These are phyloP conservation scores for Pectinophora gossypiella DNA, from an alignment of 1,140 invertebrate species.

Conservation along the genomic window DNA sequence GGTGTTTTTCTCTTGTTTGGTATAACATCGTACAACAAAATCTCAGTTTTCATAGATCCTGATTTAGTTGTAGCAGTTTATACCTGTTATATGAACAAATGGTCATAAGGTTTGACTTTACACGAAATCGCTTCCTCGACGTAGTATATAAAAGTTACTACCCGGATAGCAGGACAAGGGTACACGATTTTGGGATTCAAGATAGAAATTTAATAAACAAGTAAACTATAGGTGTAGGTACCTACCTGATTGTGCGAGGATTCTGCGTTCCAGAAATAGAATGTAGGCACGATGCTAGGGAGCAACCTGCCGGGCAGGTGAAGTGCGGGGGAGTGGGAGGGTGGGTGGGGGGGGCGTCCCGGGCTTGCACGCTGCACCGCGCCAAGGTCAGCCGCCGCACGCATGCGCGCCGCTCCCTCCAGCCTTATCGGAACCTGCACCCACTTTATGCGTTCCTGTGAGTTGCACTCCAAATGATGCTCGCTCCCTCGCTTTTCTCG, in stretches of 20 bases:
- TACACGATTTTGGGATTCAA: too few species aligned
- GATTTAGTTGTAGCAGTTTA: too few species aligned
- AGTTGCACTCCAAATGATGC: constrained; percentile 36
- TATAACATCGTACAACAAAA: too few species aligned
- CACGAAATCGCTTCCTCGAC: too few species aligned
- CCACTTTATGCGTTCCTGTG: constrained; percentile 49
- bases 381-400: constrained; percentile 63
- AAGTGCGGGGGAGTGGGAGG: constrained; percentile 12
- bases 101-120: too few species aligned
- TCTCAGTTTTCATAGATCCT: too few species aligned
- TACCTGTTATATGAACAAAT: too few species aligned
- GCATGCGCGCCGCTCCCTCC: constrained; percentile 44
- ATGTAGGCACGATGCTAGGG: constrained; percentile 55
- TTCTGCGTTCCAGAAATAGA: constrained; percentile 42
- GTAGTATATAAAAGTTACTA: too few species aligned
- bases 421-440: constrained; percentile 40
- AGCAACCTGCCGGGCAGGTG: constrained; percentile 37
- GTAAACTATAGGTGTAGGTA: too few species aligned
- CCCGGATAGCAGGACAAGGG: too few species aligned
- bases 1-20: too few species aligned
- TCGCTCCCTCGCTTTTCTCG: constrained; percentile 18
- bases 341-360: neutral
- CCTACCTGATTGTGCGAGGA: neutral
- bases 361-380: constrained; percentile 57
- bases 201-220: too few species aligned